These are phyloP conservation scores for Sebastes itinus DNA, from an alignment of 2,797 vertebrate species.

Conservation along the genomic window DNA sequence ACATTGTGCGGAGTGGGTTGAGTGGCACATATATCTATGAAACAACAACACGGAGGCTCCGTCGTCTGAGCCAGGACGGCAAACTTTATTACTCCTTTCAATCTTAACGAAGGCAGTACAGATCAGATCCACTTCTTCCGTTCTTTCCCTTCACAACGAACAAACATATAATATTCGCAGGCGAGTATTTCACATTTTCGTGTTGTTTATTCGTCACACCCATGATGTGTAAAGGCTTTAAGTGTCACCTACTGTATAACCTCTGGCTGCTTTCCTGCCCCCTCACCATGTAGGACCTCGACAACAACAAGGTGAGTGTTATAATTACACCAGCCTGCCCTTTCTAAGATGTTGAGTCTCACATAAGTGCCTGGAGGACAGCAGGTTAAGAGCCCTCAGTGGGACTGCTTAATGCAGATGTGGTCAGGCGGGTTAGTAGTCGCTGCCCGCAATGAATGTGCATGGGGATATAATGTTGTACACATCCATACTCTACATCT, in stretches of 20 bases:
- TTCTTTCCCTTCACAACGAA: not conserved
- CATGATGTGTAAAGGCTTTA: not conserved
- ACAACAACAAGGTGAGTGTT: constrained; percentile 28
- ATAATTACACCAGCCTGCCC: constrained; percentile 20
- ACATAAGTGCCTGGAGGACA: constrained; percentile 27
- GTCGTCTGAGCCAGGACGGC: no score
- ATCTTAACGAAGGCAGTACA: not conserved
- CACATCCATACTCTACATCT: not conserved
- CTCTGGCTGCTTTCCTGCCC: constrained; percentile 1
- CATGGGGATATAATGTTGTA: not conserved
- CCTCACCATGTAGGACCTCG: not conserved
- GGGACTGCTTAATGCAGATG: constrained; percentile 29
- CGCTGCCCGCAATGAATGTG: not conserved
- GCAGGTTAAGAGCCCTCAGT: constrained; percentile 50
- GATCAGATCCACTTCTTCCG: not conserved
- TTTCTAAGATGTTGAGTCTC: constrained; percentile 9
- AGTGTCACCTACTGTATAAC: not conserved
- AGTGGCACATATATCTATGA: no score
- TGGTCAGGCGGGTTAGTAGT: constrained; percentile 15
- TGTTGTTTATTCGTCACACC: not conserved
- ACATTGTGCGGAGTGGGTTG: no score
- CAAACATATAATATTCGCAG: not conserved
- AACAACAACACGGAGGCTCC: no score
- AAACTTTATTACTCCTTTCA: not conserved
- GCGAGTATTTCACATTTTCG: not conserved